Percentiles rank a stretch among this genome's conserved stretches.
These are phyloP conservation scores for Cyphomyrmex costatus DNA, from an alignment of 1,140 invertebrate genomes.

Conservation along the genomic window DNA sequence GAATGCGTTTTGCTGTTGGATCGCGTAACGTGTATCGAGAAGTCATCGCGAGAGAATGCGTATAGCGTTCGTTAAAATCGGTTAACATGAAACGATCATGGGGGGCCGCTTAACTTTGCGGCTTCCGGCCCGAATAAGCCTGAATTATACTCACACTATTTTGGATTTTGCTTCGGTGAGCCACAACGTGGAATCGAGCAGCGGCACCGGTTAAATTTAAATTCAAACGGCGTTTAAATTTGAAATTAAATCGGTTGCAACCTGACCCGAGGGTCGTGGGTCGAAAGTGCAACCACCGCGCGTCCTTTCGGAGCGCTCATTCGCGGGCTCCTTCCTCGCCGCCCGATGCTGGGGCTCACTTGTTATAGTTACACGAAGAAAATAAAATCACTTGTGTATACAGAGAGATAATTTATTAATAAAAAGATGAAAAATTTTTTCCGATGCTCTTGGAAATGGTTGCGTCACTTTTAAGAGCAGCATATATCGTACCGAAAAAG, in stretches of 20 bases:
- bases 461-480: background rate
- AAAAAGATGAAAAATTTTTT: background rate
- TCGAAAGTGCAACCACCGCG: conserved; percentile 61
- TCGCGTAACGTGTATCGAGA: background rate
- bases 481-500: background rate
- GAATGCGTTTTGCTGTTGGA: background rate
- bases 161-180: conserved; percentile 48
- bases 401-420: background rate
- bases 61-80: background rate
- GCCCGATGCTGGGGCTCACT: background rate
- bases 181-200: conserved; percentile 33
- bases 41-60: background rate
- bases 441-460: background rate
- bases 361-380: background rate
- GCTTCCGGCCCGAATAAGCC: conserved; percentile 10
- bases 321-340: conserved; percentile 10
- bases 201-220: conserved; percentile 52
- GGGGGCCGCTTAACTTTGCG: background rate
- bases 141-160: conserved; percentile 52
- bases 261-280: conserved; percentile 38
- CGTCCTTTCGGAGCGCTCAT: conserved; percentile 1
- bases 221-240: conserved; percentile 63
- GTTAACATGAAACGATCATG: background rate
- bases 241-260: conserved; percentile 61
- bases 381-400: no score